Evolutionary conservation across 2,888 invertebrate species (phyloP).

Genomic region (Drosophila pseudotakahashii): DNA sequence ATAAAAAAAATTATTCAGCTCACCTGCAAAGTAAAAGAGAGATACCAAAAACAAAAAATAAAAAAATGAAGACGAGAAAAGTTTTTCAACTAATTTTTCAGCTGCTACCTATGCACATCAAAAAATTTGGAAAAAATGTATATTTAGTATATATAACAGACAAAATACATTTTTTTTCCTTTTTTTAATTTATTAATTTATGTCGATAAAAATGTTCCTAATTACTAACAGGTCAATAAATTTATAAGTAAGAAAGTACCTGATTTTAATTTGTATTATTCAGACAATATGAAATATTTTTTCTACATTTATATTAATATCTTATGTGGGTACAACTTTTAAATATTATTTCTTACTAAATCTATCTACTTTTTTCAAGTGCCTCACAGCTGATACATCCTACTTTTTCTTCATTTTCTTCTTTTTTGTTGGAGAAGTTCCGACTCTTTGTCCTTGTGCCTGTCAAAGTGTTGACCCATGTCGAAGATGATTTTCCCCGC

Average conservation of each 20-base stretch:
- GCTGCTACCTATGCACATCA: constrained; percentile 19
- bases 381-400: constrained; percentile 12
- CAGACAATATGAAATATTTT: too few species aligned
- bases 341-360: background rate
- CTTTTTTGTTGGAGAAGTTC: constrained; percentile 17
- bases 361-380: background rate
- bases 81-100: constrained; percentile 46
- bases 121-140: background rate
- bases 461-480: constrained; percentile 51
- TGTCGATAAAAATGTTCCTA: too few species aligned
- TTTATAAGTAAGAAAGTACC: too few species aligned
- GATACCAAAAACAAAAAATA: constrained; percentile 8
- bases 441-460: constrained; percentile 34
- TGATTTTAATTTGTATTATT: too few species aligned
- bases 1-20: constrained; percentile 35
- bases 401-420: constrained; percentile 19
- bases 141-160: background rate
- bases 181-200: too few species aligned
- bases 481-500: constrained; percentile 24
- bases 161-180: too few species aligned
- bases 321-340: too few species aligned
- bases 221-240: too few species aligned
- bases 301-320: too few species aligned
- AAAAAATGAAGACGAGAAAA: constrained; percentile 33
- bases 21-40: constrained; percentile 32